Percentiles rank a stretch among this genome's conserved stretches.
Evolutionary conservation across 1,140 invertebrate genomes (phyloP).

Genomic region (Hyposmocoma kahamanoa): DNA sequence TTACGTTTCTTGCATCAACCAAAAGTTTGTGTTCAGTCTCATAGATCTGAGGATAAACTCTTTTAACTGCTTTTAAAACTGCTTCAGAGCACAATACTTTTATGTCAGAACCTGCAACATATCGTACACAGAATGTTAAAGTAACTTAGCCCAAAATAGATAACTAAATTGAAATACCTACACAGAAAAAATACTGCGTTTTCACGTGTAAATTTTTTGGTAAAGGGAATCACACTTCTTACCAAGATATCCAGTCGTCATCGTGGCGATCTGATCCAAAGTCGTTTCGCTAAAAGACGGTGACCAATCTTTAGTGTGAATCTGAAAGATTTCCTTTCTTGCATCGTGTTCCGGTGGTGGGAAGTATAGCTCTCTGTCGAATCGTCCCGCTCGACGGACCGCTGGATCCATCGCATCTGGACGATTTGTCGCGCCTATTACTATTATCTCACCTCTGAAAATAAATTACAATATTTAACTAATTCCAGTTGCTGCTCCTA

Average conservation of each 20-base stretch:
- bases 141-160: too few species aligned
- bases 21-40: neutral
- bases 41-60: slow-evolving; percentile 1
- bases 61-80: neutral
- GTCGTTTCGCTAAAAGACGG: neutral
- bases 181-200: too few species aligned
- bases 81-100: neutral
- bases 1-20: neutral
- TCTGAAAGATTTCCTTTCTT: neutral
- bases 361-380: neutral
- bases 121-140: too few species aligned
- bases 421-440: neutral
- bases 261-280: neutral
- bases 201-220: too few species aligned
- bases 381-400: neutral
- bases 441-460: neutral
- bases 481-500: too few species aligned
- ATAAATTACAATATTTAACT: too few species aligned
- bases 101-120: slow-evolving; percentile 1
- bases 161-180: too few species aligned
- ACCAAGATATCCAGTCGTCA: neutral
- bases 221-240: too few species aligned
- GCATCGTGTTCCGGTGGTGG: neutral
- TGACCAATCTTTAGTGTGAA: neutral
- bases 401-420: neutral